Evolutionary conservation across 1,140 invertebrate genomes (phyloP).

Genomic region (Nymphalis io): DNA sequence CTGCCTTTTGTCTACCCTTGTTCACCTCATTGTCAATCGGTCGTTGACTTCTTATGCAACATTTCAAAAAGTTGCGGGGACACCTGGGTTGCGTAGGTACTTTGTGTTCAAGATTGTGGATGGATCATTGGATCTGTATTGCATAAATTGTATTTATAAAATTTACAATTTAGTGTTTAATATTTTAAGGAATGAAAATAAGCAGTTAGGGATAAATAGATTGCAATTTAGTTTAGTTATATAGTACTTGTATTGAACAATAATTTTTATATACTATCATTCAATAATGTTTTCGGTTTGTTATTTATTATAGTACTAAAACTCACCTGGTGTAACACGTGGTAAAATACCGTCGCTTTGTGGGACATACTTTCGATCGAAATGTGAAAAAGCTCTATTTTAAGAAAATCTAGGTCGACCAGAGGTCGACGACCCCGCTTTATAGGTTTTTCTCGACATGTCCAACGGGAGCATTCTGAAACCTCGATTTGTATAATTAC

Average conservation of each 20-base stretch:
- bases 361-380: slow-evolving; percentile 26
- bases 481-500: not conserved
- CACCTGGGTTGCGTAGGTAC: slow-evolving; percentile 42
- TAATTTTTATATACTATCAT: no score
- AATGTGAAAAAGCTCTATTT: slow-evolving; percentile 46
- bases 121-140: not conserved
- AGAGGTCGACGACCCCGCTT: slow-evolving; percentile 48
- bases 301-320: not conserved
- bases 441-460: slow-evolving; percentile 52
- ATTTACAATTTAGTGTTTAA: no score
- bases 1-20: slow-evolving; percentile 27
- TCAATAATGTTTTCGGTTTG: no score
- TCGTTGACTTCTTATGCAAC: slow-evolving; percentile 61
- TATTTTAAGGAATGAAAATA: no score
- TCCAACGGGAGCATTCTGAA: slow-evolving; percentile 39
- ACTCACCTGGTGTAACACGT: not conserved
- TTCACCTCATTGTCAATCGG: slow-evolving; percentile 49
- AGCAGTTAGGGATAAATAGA: no score
- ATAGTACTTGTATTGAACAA: no score
- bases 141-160: not conserved
- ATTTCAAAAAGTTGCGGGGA: slow-evolving; percentile 41
- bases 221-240: no score
- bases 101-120: not conserved
- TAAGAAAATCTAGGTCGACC: slow-evolving; percentile 55
- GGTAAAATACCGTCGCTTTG: not conserved